Evolutionary conservation across 2,888 invertebrate genomes (phyloP).

Genomic region (Monoplex corrugatus): DNA sequence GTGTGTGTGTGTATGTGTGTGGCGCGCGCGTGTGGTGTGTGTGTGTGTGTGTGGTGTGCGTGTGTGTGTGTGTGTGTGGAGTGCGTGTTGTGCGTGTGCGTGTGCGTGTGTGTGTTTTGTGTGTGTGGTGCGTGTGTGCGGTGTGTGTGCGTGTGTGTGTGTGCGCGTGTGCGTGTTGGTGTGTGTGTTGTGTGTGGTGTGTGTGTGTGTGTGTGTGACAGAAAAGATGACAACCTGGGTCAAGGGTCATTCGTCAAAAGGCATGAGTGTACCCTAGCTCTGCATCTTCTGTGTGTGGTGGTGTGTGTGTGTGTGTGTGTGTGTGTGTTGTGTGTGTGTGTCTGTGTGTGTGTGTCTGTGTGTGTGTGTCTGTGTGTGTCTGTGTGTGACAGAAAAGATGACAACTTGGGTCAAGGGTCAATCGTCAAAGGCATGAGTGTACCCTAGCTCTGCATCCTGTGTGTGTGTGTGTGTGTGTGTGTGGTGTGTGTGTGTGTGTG

Average conservation of each 20-base stretch:
- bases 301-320: neutral
- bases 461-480: too few species aligned
- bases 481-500: too few species aligned
- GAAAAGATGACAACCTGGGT: too few species aligned
- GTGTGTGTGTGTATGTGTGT: conserved; percentile 22
- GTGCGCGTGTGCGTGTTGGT: conserved; percentile 7
- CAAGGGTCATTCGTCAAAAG: too few species aligned
- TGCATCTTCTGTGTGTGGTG: too few species aligned
- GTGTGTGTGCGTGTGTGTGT: conserved; percentile 27
- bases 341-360: conserved; percentile 19
- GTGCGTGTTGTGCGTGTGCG: conserved; percentile 14
- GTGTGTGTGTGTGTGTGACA: too few species aligned
- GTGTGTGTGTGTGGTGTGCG: conserved; percentile 32
- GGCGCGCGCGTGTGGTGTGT: neutral
- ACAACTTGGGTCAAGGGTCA: too few species aligned
- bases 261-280: too few species aligned
- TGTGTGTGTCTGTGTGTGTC: conserved; percentile 26
- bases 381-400: too few species aligned
- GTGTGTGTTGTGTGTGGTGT: conserved; percentile 31
- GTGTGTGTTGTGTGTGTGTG: neutral
- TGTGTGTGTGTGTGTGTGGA: conserved; percentile 23
- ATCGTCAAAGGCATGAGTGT: too few species aligned
- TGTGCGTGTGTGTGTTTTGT: conserved; percentile 30
- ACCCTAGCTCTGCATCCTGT: too few species aligned
- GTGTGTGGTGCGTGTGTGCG: too few species aligned